Conservation (phyloP, 2,797 vertebrate genomes). For the Pipistrellus pygmaeus region DNA sequence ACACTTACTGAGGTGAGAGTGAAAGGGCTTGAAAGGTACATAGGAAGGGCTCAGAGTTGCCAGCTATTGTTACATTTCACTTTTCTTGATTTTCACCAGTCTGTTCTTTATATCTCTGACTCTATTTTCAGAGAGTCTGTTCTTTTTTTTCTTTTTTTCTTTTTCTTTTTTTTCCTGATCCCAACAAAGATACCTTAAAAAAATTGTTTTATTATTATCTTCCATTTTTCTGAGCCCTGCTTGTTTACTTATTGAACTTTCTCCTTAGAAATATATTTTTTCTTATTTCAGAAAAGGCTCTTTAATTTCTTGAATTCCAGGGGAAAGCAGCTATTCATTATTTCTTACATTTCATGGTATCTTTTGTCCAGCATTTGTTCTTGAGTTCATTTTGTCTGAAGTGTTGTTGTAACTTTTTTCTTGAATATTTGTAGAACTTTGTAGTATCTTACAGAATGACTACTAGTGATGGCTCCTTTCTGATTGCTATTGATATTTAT, state of each 20-base stretch:
- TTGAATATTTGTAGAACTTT: conserved; percentile 6
- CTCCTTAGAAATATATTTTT: conserved; percentile 42
- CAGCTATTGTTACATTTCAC: not conserved
- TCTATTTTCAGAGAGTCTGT: not conserved
- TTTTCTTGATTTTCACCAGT: not conserved
- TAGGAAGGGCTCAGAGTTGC: not conserved
- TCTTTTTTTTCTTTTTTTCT: no score
- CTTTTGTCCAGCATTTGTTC: not conserved
- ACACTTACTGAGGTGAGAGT: not conserved
- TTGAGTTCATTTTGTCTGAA: not conserved
- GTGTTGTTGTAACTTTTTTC: conserved; percentile 20
- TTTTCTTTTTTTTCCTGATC: not conserved
- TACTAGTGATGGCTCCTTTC: not conserved
- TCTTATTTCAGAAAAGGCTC: conserved; percentile 50
- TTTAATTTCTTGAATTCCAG: not conserved
- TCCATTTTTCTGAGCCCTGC: not conserved
- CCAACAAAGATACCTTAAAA: not conserved
- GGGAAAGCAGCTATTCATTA: not conserved
- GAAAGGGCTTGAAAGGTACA: not conserved
- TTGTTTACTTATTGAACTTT: not conserved
- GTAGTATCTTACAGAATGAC: not conserved
- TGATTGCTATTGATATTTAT: not conserved
- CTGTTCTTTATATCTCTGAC: not conserved
- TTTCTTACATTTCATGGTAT: not conserved
- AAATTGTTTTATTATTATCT: conserved; percentile 27